These are phyloP conservation scores for Catostylus mosaicus DNA, from an alignment of 30 jellyfish, hydroid and myxozoan genomes.

Conservation along the genomic window DNA sequence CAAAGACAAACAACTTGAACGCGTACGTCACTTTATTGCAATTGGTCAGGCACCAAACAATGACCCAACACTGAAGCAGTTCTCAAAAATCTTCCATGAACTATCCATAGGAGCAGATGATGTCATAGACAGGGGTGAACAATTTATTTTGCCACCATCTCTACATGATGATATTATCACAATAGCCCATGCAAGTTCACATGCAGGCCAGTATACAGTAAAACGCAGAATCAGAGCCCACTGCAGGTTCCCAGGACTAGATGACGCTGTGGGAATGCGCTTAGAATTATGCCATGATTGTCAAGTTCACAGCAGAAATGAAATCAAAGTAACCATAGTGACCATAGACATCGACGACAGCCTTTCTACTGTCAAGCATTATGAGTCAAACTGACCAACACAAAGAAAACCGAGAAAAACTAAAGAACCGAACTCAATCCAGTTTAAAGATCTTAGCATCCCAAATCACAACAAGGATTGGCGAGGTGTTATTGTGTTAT, in stretches of 20 bases:
- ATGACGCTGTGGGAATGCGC: slow-evolving; percentile 1
- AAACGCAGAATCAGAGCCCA: slow-evolving; percentile 23
- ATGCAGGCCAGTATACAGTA: slow-evolving; percentile 17
- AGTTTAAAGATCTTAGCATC: background rate
- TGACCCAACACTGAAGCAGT: slow-evolving; percentile 22
- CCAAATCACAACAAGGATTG: too few relatives aligned
- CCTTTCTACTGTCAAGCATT: background rate
- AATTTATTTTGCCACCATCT: background rate
- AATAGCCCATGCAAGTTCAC: background rate
- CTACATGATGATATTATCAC: background rate
- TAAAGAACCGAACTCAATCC: background rate
- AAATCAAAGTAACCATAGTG: background rate
- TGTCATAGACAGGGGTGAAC: background rate
- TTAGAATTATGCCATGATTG: slow-evolving; percentile 2
- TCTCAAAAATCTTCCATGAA: background rate
- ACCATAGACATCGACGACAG: background rate
- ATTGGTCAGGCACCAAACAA: slow-evolving; percentile 21
- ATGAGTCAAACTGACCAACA: background rate
- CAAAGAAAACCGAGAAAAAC: background rate
- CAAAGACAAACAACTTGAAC: slow-evolving; percentile 23
- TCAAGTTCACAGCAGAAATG: slow-evolving; percentile 2
- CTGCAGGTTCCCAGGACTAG: slow-evolving; percentile 31
- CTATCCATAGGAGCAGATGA: slow-evolving; percentile 1
- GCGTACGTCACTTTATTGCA: slow-evolving; percentile 19
- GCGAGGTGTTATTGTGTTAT: too few relatives aligned